Evolutionary conservation across 2,888 invertebrate species (phyloP).

Genomic region (Saturnia japonica): DNA sequence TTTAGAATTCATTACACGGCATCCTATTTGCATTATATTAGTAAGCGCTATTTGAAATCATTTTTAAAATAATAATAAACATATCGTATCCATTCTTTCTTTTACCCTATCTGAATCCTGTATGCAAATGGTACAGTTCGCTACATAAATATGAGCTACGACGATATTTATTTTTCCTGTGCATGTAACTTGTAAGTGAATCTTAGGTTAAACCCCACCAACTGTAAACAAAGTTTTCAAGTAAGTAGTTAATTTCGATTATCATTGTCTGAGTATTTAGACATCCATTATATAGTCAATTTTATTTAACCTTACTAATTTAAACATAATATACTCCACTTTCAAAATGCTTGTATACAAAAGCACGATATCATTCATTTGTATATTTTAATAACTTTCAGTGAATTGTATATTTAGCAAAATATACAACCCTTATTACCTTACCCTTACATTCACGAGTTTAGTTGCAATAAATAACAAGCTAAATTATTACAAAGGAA

Average conservation of each 20-base stretch:
- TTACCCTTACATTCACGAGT: too few species aligned
- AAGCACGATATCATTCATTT: not conserved
- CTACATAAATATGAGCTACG: not conserved
- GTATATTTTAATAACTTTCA: not conserved
- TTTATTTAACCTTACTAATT: too few species aligned
- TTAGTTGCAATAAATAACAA: not conserved
- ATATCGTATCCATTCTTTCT: not conserved
- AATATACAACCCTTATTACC: not conserved
- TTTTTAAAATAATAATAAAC: not conserved
- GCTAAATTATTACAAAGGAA: not conserved
- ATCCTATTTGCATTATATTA: not conserved
- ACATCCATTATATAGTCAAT: not conserved
- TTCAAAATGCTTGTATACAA: not conserved
- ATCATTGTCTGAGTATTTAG: not conserved
- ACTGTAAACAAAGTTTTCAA: not conserved
- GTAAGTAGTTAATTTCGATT: not conserved
- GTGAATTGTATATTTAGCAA: not conserved
- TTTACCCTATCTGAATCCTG: not conserved
- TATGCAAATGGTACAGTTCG: not conserved
- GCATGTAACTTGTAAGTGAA: not conserved
- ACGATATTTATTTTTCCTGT: not conserved
- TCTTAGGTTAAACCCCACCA: not conserved
- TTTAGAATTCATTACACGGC: not conserved
- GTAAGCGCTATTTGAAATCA: not conserved
- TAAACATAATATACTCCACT: too few species aligned